Conservation (phyloP, 2,113 vertebrate species). For the Chaenocephalus aceratus region DNA sequence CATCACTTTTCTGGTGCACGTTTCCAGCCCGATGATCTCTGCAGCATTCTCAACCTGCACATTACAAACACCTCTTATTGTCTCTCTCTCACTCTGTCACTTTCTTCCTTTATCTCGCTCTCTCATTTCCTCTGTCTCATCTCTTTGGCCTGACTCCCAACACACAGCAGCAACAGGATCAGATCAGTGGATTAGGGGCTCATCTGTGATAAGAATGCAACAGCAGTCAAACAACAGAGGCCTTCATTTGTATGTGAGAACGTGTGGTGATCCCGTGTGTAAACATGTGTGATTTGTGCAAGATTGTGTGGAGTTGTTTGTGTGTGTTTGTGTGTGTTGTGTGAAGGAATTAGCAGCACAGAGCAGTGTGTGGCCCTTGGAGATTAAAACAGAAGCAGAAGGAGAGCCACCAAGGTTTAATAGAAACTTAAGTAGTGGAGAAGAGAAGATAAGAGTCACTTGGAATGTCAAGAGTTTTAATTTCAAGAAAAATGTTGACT, state of each 20-base stretch:
- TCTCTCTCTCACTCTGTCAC: not conserved
- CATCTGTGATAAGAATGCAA: constrained; percentile 48
- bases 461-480: constrained; percentile 61
- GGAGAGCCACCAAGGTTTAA: constrained; percentile 68
- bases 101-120: not conserved
- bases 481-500: constrained; percentile 11
- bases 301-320: constrained; percentile 14
- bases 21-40: constrained; percentile 59
- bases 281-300: constrained; percentile 52
- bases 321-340: constrained; percentile 24
- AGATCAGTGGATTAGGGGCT: constrained; percentile 31
- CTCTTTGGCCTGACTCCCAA: constrained; percentile 38
- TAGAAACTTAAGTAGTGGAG: constrained; percentile 64
- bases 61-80: constrained; percentile 16
- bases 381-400: constrained; percentile 64
- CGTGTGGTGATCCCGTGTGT: constrained; percentile 44
- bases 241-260: constrained; percentile 30
- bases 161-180: constrained; percentile 52
- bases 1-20: constrained; percentile 59
- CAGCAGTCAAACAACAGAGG: constrained; percentile 25
- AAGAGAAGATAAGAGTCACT: constrained; percentile 56
- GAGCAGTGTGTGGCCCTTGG: constrained; percentile 45
- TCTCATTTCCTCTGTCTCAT: constrained; percentile 32
- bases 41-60: constrained; percentile 47
- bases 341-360: constrained; percentile 36